These are phyloP conservation scores for Halcyon malimbica DNA, from an alignment of 2,113 vertebrate genomes.

Conservation along the genomic window DNA sequence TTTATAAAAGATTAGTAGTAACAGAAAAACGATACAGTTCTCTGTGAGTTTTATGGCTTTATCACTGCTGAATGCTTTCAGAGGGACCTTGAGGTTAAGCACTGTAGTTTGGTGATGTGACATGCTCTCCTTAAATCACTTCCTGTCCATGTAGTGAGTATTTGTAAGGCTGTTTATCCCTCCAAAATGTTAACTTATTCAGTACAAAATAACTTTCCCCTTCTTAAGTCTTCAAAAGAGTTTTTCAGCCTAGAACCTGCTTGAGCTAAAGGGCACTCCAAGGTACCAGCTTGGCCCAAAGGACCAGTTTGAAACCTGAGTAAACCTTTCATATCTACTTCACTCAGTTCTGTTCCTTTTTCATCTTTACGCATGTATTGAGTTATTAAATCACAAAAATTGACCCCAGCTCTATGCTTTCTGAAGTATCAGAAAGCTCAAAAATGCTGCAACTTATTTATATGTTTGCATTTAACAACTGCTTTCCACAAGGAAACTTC, in stretches of 20 bases:
- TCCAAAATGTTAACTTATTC: neutral
- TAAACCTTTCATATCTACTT: neutral
- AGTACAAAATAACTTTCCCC: neutral
- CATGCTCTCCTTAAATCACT: neutral
- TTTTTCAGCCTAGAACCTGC: neutral
- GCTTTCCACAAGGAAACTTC: neutral
- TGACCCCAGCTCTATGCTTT: neutral
- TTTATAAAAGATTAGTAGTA: neutral
- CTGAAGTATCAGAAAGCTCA: neutral
- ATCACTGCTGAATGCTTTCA: neutral
- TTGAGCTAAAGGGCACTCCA: neutral
- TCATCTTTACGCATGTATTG: neutral
- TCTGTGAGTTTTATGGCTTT: neutral
- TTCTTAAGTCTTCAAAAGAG: neutral
- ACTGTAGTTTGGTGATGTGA: neutral
- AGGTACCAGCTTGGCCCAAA: neutral
- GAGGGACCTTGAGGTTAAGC: neutral
- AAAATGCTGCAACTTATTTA: neutral
- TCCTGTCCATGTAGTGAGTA: neutral
- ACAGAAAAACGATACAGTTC: neutral
- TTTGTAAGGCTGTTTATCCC: accelerated
- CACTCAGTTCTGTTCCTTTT: neutral
- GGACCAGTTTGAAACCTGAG: neutral
- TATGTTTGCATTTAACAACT: neutral
- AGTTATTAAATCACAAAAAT: neutral